Evolutionary conservation across 2,888 invertebrate genomes (phyloP).

Genomic region (Brenthis daphne): DNA sequence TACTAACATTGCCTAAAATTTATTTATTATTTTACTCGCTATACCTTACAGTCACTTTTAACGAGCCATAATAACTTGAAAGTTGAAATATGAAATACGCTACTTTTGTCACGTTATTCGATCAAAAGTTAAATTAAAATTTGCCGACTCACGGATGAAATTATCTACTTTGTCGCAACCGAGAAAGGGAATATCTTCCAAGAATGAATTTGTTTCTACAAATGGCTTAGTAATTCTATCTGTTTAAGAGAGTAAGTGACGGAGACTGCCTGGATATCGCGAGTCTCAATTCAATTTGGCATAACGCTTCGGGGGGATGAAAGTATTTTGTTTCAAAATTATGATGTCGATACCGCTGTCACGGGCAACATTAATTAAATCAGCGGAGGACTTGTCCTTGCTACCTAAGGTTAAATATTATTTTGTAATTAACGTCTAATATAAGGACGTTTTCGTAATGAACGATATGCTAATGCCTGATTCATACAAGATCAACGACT

Average conservation of each 20-base stretch:
- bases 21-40: background rate
- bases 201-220: slow-evolving; percentile 45
- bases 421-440: too few species aligned
- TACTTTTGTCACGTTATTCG: slow-evolving; percentile 13
- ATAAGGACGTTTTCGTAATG: too few species aligned
- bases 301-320: slow-evolving; percentile 64
- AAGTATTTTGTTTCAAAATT: slow-evolving; percentile 74
- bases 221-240: slow-evolving; percentile 40
- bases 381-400: too few species aligned
- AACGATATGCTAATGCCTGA: too few species aligned
- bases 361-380: slow-evolving; percentile 66
- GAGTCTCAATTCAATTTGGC: slow-evolving; percentile 70
- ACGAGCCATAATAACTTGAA: slow-evolving; percentile 1
- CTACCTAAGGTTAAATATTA: too few species aligned
- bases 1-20: background rate
- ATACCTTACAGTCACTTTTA: slow-evolving; percentile 1
- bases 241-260: slow-evolving; percentile 38
- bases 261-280: slow-evolving; percentile 48
- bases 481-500: too few species aligned
- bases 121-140: slow-evolving; percentile 25
- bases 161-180: slow-evolving; percentile 25
- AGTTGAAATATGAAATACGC: background rate
- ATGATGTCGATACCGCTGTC: slow-evolving; percentile 70
- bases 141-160: slow-evolving; percentile 12
- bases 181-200: slow-evolving; percentile 40